Evolutionary conservation across 2,113 vertebrate species (phyloP).

Genomic region (Vombatus ursinus): DNA sequence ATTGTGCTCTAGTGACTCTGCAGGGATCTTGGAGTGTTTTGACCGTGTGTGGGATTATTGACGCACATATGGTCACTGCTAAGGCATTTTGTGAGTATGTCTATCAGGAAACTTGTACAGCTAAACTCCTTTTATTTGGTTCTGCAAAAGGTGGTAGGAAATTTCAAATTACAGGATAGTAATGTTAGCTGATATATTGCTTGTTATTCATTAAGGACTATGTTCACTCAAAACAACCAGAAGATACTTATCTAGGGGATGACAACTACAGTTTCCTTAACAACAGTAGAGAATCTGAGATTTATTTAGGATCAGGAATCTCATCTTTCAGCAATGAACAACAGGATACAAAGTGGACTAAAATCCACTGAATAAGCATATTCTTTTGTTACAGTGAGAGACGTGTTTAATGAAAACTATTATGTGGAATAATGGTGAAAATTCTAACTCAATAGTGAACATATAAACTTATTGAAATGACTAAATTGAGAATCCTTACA

Average conservation of each 20-base stretch:
- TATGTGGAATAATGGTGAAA: too few species aligned
- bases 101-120: neutral
- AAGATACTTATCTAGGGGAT: neutral
- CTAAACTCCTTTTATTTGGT: neutral
- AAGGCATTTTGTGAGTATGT: neutral
- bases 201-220: neutral
- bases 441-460: too few species aligned
- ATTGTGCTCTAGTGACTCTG: neutral
- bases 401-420: too few species aligned
- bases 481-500: too few species aligned
- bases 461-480: too few species aligned
- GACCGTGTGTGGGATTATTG: conserved; percentile 3
- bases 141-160: neutral
- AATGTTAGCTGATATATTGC: neutral
- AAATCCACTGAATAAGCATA: too few species aligned
- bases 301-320: neutral
- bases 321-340: neutral
- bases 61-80: neutral
- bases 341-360: neutral
- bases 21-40: neutral
- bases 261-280: neutral
- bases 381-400: too few species aligned
- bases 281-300: neutral
- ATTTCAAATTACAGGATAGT: neutral
- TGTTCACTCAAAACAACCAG: neutral